Conservation (phyloP, 2,113 vertebrate genomes). For the Cisticola juncidis region DNA sequence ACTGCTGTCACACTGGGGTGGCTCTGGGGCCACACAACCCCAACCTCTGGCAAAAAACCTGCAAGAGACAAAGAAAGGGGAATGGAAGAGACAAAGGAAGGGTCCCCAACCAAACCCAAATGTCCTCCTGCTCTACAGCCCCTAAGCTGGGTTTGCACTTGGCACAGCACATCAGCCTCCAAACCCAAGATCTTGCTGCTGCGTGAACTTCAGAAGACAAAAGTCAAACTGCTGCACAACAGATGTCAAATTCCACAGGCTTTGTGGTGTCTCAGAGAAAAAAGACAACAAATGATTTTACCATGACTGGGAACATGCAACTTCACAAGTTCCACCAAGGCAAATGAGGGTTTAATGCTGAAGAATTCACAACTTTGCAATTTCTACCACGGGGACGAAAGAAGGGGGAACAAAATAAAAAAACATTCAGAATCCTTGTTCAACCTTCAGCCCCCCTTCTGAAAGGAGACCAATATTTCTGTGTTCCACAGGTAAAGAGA, state of each 20-base stretch:
- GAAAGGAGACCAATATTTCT: rapidly evolving
- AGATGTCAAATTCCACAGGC: neutral
- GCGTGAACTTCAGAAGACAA: neutral
- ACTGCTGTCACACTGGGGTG: rapidly evolving
- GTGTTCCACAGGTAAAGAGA: neutral
- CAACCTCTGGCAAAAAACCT: neutral
- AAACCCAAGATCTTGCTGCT: neutral
- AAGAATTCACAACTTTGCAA: neutral
- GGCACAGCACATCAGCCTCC: neutral
- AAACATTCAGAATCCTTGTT: neutral
- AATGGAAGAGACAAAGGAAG: neutral
- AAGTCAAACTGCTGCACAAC: neutral
- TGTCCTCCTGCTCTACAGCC: rapidly evolving
- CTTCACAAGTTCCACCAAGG: neutral
- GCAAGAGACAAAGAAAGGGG: no score
- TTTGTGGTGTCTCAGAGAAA: neutral
- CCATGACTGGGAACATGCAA: neutral
- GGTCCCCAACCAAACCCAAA: neutral
- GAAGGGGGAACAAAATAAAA: neutral
- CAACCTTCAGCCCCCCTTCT: neutral
- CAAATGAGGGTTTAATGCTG: neutral
- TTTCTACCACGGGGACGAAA: neutral
- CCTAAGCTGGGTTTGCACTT: neutral
- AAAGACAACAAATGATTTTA: neutral
- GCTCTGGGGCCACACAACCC: neutral